These are phyloP conservation scores for Neoscelio sp. DNA, from an alignment of 2,888 invertebrate genomes.

Conservation along the genomic window DNA sequence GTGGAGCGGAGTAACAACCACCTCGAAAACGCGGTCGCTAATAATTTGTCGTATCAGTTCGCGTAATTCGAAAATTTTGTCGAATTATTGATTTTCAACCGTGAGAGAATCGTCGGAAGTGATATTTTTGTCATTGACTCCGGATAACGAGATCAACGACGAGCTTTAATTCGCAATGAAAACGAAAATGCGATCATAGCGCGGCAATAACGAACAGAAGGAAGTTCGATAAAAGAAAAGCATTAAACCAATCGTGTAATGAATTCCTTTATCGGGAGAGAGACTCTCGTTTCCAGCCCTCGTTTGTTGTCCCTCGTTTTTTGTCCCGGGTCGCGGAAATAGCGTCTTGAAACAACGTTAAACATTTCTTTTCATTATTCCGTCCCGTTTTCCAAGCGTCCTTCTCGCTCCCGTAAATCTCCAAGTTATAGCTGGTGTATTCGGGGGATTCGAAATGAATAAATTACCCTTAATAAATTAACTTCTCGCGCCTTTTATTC, in stretches of 20 bases:
- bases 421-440: no score
- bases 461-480: slow-evolving; percentile 64
- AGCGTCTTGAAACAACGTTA: slow-evolving; percentile 59
- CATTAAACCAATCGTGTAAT: slow-evolving; percentile 47
- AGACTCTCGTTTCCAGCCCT: slow-evolving; percentile 14
- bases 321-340: slow-evolving; percentile 32
- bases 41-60: no score
- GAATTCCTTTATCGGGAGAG: slow-evolving; percentile 44
- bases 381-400: no score
- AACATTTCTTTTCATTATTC: slow-evolving; percentile 58
- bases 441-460: slow-evolving; percentile 46
- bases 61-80: no score
- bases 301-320: slow-evolving; percentile 28
- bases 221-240: background rate
- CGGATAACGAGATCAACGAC: no score
- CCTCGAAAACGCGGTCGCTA: no score
- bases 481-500: slow-evolving; percentile 51
- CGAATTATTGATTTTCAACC: no score
- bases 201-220: slow-evolving; percentile 4
- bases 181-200: slow-evolving; percentile 8
- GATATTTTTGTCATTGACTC: no score
- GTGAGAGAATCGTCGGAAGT: no score
- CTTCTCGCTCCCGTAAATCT: slow-evolving; percentile 42
- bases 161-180: no score
- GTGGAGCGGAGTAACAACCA: no score